Base-by-base conservation (phyloP, 2,797 vertebrate genomes). In the Tauraco hartlaubi region DNA sequence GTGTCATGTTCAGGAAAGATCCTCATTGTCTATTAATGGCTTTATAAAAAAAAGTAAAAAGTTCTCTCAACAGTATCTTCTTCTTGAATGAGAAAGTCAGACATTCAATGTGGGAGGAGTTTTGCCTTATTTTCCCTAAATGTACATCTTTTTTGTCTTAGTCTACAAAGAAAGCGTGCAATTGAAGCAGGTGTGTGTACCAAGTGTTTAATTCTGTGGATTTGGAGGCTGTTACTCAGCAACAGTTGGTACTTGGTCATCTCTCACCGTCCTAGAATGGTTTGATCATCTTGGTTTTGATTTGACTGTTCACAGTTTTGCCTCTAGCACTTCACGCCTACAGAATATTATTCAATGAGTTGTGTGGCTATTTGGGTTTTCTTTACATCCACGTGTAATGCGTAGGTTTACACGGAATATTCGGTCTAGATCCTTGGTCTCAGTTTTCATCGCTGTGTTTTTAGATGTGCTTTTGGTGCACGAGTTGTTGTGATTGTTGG, bases 381-480 rank as follows among this genome's bases (percentile, higher is more conserved):
- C 25, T 68, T 88, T 49, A 31, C 9, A 11, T 69, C 10, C 15
- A 4, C 1, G 0, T 55, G 29, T 41, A 43, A 29, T 55, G 22
- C 37, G 18, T 41, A n/a, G 15, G 11, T 63, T 86, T 33, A 39
- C 31, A n/a, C 9, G 17, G 48, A 49, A 31, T 43, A 16, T 33
- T 66, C 19, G 6, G 28, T 17, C 23, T 52, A 48, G n/a, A 63
- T 78, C 29, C 35, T 87, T 23, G 51, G n/a, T 18, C 15, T 86
- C 29, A 7, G 19, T 51, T 85, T 84, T 68, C 51, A 5, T 66
- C 22, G 2, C 5, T 43, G 11, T 2, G 35, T 64, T 31, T 80
- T 33, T 31, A 1, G 3, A 0, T 16, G 26, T 39, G 21, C 48
- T 94, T 58, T 31, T 76, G 59, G 31, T 5, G 1, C 3, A 3